Base-by-base conservation (phyloP, 2,797 vertebrate genomes). In the Gymnoscopelus braueri region DNA sequence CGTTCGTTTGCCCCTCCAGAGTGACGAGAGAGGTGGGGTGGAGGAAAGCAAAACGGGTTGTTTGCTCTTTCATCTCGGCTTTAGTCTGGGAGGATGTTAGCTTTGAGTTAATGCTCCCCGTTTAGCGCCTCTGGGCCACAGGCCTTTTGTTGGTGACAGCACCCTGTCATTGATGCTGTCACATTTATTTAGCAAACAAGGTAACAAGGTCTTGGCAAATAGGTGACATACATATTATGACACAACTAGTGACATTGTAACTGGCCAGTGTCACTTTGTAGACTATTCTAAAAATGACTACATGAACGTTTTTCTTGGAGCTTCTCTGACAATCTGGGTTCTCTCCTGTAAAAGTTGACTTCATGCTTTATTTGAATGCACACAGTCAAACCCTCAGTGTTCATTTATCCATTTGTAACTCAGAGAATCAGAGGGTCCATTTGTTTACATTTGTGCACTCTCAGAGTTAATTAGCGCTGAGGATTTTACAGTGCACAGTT, bases 61-160 rank as follows among this genome's bases (percentile, higher is more conserved):
- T 72, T 77, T 79, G 74, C 52, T 67, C 75, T 89, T 89, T 91
- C 77, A 83, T 82, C 78, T 85, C 0, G 0, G 70, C 54, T 62
- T 29, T 26, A 24, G 74, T 80, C 64, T 72, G 62, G 15, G 44
- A 64, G 63, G 76, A n/a, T 49, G 69, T 70, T 74, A 49, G 19
- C 53, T 73, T 68, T 60, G 65, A 67, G 55, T 12, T 48, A 60
- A 65, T 11, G n/a, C 54, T 71, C 79, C 85, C 72, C 76, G 78
- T 80, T 80, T 39, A 63, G 62, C 69, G 44, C 71, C 69, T 11
- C 67, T 55, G 67, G 50, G 47, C 51, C 47, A 44, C 67, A 24
- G 54, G 62, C 55, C 59, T 58, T 65, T 66, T 68, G 32, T 69
- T 61, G 77, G 64, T 61, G 67, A 55, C 58, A 54, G 70, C 56